These are phyloP conservation scores for Geopemphigus sp. DNA, from an alignment of 1,140 invertebrate species.

Conservation along the genomic window DNA sequence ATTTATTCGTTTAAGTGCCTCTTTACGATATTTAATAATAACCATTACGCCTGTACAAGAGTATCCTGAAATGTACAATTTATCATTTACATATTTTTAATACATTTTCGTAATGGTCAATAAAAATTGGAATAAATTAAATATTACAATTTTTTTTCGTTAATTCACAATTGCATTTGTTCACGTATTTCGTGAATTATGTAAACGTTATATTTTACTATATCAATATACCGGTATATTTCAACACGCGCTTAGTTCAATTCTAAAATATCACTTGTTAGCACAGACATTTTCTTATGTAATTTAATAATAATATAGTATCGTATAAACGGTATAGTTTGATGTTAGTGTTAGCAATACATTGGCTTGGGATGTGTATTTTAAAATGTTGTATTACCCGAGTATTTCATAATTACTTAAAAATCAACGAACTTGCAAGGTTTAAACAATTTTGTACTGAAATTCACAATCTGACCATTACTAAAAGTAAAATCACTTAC, in stretches of 20 bases:
- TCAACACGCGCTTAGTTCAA: background rate
- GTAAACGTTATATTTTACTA: no score
- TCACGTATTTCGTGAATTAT: no score
- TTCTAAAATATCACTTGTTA: background rate
- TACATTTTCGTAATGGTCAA: slow-evolving; percentile 2
- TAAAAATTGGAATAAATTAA: background rate
- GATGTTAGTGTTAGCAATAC: background rate
- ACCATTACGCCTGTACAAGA: background rate
- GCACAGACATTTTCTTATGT: background rate
- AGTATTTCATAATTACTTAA: no score
- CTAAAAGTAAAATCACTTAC: no score
- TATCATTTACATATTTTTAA: background rate
- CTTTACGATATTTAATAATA: background rate
- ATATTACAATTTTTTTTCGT: no score
- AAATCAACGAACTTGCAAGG: background rate
- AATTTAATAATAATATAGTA: background rate
- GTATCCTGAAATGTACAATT: background rate
- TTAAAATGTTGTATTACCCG: background rate
- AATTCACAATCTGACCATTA: background rate
- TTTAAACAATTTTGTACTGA: background rate
- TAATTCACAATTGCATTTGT: no score
- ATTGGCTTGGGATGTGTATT: background rate
- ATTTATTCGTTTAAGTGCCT: background rate
- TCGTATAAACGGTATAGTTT: background rate
- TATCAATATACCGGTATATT: background rate